Conservation (phyloP, 2,797 vertebrate genomes). For the Mareca strepera region DNA sequence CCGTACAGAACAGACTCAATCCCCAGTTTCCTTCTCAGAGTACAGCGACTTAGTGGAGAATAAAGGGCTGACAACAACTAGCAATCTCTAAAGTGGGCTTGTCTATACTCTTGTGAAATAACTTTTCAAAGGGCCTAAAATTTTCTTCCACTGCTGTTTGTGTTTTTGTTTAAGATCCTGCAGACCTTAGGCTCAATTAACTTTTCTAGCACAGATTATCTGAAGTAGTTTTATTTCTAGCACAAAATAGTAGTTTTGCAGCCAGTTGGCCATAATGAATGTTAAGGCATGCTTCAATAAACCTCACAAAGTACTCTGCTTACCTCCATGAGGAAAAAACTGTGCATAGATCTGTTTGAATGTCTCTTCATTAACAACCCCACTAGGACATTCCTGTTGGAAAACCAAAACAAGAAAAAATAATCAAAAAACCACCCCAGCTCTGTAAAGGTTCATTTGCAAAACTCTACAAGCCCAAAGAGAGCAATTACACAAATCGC, state of each 20-base stretch:
- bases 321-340: slow-evolving; percentile 99
- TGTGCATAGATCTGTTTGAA: slow-evolving; percentile 99
- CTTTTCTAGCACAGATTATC: background rate
- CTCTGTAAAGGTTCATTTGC: slow-evolving; percentile 1
- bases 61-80: background rate
- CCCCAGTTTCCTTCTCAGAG: background rate
- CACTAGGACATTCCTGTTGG: slow-evolving; percentile 93
- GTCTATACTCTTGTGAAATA: background rate
- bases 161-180: background rate
- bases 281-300: background rate
- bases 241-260: background rate
- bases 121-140: background rate
- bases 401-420: background rate
- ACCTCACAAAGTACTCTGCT: slow-evolving; percentile 30
- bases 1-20: background rate
- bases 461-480: background rate
- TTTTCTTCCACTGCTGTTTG: background rate
- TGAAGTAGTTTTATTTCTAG: background rate
- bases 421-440: background rate
- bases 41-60: background rate
- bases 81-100: background rate
- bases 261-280: background rate
- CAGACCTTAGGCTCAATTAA: background rate
- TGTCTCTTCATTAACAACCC: slow-evolving; percentile 95
- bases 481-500: slow-evolving; percentile 7